Conservation (phyloP, 2,797 vertebrate genomes). For the Lepus townsendii region DNA sequence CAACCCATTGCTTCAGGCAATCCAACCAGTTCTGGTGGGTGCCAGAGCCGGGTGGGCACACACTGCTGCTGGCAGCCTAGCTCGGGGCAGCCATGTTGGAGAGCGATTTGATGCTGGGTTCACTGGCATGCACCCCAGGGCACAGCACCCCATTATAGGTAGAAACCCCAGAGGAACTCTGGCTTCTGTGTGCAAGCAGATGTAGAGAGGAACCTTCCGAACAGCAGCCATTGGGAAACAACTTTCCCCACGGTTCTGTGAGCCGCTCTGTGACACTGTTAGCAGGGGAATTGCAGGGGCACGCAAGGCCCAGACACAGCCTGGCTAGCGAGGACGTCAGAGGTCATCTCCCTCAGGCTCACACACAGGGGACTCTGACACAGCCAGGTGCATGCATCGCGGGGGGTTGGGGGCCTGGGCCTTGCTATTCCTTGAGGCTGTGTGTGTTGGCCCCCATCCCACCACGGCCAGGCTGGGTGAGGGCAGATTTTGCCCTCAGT, state of each 20-base stretch:
- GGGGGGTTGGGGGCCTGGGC: not conserved
- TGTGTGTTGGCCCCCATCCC: not conserved
- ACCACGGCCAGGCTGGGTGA: not conserved
- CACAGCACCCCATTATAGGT: not conserved
- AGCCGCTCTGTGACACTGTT: not conserved
- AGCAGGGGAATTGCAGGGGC: not conserved
- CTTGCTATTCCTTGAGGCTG: not conserved
- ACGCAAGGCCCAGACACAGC: not conserved
- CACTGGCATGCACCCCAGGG: not conserved
- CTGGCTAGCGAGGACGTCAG: not conserved
- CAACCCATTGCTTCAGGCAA: not conserved
- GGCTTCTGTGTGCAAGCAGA: not conserved
- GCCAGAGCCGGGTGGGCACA: rapidly evolving
- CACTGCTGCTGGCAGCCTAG: not conserved
- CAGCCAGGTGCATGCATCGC: rapidly evolving
- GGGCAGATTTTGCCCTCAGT: conserved; percentile 1
- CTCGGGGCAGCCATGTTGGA: not conserved
- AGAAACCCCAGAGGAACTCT: not conserved
- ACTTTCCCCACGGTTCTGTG: not conserved
- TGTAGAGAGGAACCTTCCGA: not conserved
- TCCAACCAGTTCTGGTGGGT: not conserved
- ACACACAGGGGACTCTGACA: not conserved
- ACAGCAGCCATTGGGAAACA: not conserved
- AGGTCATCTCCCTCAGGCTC: not conserved
- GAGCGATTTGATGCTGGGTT: not conserved